phyloP scores from a whole-genome alignment of 2,888 invertebrate species.

The Adineta ricciae region DNA sequence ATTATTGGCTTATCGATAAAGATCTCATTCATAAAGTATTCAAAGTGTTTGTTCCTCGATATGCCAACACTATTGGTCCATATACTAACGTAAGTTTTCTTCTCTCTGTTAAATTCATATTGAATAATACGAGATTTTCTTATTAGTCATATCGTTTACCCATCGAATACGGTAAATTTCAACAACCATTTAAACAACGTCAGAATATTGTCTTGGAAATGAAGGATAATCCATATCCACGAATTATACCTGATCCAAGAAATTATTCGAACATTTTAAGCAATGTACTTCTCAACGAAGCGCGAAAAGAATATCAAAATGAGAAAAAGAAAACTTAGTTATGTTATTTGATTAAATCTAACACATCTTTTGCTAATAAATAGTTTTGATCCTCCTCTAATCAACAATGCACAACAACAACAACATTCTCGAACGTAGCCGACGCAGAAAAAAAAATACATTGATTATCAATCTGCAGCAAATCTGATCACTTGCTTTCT shows the following conservation, averaged over 20 bases:
- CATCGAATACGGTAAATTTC: neutral
- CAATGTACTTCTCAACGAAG: neutral
- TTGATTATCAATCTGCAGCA: too few relatives aligned
- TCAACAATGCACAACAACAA: too few relatives aligned
- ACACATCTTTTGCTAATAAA: neutral
- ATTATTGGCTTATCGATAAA: conserved; percentile 33
- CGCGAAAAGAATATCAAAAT: neutral
- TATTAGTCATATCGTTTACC: conserved; percentile 13
- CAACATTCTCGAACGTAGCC: too few relatives aligned
- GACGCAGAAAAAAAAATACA: too few relatives aligned
- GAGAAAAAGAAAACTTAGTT: neutral
- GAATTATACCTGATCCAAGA: conserved; percentile 24
- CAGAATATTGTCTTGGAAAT: conserved; percentile 4
- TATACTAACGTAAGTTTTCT: conserved; percentile 28
- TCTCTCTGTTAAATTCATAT: neutral
- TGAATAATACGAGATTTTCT: too few relatives aligned
- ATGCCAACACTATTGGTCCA: conserved; percentile 28
- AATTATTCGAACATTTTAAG: conserved; percentile 13
- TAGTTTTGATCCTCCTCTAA: too few relatives aligned
- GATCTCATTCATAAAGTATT: conserved; percentile 31
- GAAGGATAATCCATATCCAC: conserved; percentile 23
- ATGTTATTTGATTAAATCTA: neutral
- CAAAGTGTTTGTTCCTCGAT: conserved; percentile 32
- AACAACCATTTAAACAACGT: neutral
- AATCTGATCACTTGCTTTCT: too few relatives aligned